phyloP scores from a whole-genome alignment of 2,113 vertebrate genomes.

The Colaptes auratus region DNA sequence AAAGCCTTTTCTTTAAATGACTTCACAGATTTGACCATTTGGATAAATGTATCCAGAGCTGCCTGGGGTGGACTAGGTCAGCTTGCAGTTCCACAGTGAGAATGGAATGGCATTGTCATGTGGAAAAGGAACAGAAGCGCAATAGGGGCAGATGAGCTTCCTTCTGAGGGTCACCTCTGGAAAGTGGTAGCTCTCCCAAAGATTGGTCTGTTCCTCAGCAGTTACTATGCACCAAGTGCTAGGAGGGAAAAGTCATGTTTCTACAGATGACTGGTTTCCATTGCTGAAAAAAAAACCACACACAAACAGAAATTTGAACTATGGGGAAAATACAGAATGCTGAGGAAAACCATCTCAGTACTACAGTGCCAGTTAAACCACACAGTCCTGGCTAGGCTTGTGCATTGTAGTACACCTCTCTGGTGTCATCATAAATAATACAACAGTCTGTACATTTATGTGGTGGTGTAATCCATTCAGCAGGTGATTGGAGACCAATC shows the following conservation, averaged over 20 bases:
- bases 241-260: not conserved
- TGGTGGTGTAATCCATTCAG: not conserved
- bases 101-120: not conserved
- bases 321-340: not conserved
- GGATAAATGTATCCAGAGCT: not conserved
- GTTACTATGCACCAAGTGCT: not conserved
- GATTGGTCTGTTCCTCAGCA: not conserved
- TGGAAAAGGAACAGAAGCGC: not conserved
- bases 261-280: not conserved
- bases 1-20: slow-evolving; percentile 7
- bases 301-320: not conserved
- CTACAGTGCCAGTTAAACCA: not conserved
- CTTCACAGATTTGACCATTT: not conserved
- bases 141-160: not conserved
- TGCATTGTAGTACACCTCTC: not conserved
- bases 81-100: not conserved
- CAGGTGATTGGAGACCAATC: not conserved
- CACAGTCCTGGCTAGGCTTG: not conserved
- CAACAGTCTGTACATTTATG: not conserved
- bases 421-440: not conserved
- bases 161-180: not conserved
- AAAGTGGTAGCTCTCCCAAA: not conserved
- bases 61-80: not conserved
- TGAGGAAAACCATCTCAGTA: not conserved
- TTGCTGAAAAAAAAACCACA: not conserved